Percentiles rank a stretch among this genome's conserved stretches.
Evolutionary conservation across 2,797 vertebrate genomes (phyloP).

Genomic region (Selene dorsalis): DNA sequence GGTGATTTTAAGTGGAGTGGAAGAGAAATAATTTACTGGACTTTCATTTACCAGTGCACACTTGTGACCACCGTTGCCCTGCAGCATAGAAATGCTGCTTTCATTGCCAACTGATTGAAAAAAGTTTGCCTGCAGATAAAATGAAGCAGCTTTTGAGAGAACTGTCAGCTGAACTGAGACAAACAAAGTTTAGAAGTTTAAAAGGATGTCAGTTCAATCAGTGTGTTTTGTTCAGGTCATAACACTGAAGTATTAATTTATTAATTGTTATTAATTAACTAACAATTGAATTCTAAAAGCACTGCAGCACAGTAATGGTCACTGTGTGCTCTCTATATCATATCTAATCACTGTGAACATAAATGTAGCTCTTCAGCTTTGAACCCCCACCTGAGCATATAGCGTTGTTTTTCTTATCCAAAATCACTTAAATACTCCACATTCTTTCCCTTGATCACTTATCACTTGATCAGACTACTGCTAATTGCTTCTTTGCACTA

Average conservation of each 20-base stretch:
- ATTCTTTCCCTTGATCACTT: conserved; percentile 22
- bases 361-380: not conserved
- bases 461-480: conserved; percentile 54
- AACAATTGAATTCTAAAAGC: not conserved
- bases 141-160: conserved; percentile 9
- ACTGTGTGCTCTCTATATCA: not conserved
- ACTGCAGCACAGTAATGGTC: not conserved
- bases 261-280: too few relatives aligned
- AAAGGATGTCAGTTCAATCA: conserved; percentile 2
- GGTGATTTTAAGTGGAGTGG: conserved; percentile 2
- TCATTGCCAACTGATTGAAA: conserved; percentile 10
- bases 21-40: conserved; percentile 23
- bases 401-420: not conserved
- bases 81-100: conserved; percentile 31
- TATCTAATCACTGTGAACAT: not conserved
- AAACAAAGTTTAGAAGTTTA: conserved; percentile 25
- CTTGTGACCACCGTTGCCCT: conserved; percentile 5
- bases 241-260: conserved; percentile 5
- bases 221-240: conserved; percentile 7
- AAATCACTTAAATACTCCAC: conserved; percentile 38
- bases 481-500: conserved; percentile 62
- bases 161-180: conserved; percentile 9
- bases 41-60: conserved; percentile 29
- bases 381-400: not conserved
- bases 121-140: conserved; percentile 24